Evolutionary conservation across 1,140 invertebrate species (phyloP).

Genomic region (Lanistes nyassanus): DNA sequence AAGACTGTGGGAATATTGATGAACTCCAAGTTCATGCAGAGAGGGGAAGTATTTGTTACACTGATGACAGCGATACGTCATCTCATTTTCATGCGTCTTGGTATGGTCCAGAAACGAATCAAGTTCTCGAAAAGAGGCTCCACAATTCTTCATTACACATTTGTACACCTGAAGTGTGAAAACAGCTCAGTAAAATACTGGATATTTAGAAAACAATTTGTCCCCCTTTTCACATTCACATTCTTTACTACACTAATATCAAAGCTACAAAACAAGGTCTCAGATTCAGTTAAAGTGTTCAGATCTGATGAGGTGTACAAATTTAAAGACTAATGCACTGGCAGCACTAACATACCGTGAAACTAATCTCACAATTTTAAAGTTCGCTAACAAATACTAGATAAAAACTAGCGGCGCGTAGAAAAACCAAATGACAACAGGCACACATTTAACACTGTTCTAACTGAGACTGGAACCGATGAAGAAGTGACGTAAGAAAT

Average conservation of each 20-base stretch:
- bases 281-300: too few relatives aligned
- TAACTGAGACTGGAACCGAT: too few relatives aligned
- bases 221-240: neutral
- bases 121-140: slow-evolving; percentile 73
- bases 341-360: too few relatives aligned
- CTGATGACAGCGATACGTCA: slow-evolving; percentile 74
- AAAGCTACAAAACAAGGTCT: neutral
- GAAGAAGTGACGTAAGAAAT: neutral
- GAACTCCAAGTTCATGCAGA: slow-evolving; percentile 73
- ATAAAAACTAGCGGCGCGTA: too few relatives aligned
- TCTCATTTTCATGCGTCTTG: slow-evolving; percentile 71
- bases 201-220: neutral
- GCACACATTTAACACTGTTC: too few relatives aligned
- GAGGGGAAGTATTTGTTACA: slow-evolving; percentile 73
- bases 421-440: too few relatives aligned
- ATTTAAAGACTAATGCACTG: too few relatives aligned
- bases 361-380: too few relatives aligned
- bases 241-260: neutral
- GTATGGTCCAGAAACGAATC: slow-evolving; percentile 76
- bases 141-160: slow-evolving; percentile 75
- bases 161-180: slow-evolving; percentile 73
- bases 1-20: slow-evolving; percentile 74
- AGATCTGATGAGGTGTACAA: too few relatives aligned
- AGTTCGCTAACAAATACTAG: too few relatives aligned
- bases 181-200: too few relatives aligned